These are phyloP conservation scores for Hyppa rectilinea DNA, from an alignment of 2,888 invertebrate species.

Conservation along the genomic window DNA sequence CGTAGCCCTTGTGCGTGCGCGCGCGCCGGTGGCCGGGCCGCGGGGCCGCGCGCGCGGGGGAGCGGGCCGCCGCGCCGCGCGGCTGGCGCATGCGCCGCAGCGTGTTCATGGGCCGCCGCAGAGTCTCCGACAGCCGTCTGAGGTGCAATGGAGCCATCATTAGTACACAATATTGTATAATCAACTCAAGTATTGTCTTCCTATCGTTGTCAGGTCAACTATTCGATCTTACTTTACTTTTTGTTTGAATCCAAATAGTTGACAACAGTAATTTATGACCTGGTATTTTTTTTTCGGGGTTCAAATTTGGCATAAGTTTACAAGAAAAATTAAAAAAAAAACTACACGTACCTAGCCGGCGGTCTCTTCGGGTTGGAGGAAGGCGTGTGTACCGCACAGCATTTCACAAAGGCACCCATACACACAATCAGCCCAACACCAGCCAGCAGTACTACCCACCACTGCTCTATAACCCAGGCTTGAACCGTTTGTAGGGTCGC, in stretches of 20 bases:
- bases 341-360: slow-evolving; percentile 93
- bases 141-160: background rate
- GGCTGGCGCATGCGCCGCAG: slow-evolving; percentile 94
- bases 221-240: too few relatives aligned
- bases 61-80: slow-evolving; percentile 75
- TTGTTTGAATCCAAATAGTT: too few relatives aligned
- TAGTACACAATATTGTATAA: background rate
- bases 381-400: slow-evolving; percentile 99
- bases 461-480: slow-evolving; percentile 98
- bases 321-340: background rate
- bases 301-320: background rate
- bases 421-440: slow-evolving; percentile 97
- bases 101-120: slow-evolving; percentile 97
- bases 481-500: slow-evolving; percentile 96
- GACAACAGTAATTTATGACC: too few relatives aligned
- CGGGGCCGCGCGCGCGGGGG: slow-evolving; percentile 70
- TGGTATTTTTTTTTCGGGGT: background rate
- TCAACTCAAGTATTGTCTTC: background rate
- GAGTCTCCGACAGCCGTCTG: slow-evolving; percentile 96
- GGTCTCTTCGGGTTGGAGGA: slow-evolving; percentile 99
- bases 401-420: slow-evolving; percentile 99
- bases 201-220: background rate
- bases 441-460: slow-evolving; percentile 98
- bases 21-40: slow-evolving; percentile 78
- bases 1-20: slow-evolving; percentile 83